These are phyloP conservation scores for Limonius californicus DNA, from an alignment of 1,140 invertebrate genomes.

Conservation along the genomic window DNA sequence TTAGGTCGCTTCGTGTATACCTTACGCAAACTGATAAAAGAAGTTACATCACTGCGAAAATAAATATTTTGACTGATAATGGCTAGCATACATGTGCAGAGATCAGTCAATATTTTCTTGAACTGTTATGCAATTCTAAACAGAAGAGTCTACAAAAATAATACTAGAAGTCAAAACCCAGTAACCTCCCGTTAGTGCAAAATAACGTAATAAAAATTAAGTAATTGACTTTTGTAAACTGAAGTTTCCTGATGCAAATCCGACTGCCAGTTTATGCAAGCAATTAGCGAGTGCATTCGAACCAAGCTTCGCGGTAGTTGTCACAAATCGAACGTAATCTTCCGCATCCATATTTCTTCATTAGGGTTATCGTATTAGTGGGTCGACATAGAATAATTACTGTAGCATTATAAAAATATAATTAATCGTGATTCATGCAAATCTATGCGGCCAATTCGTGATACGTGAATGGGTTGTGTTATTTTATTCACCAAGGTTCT, in stretches of 20 bases:
- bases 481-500: constrained; percentile 4
- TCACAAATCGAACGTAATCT: not conserved
- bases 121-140: not conserved
- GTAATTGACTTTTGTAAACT: too few relatives aligned
- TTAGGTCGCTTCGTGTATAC: not conserved
- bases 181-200: too few relatives aligned
- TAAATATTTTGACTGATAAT: not conserved
- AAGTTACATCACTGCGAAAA: not conserved
- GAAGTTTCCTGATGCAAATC: too few relatives aligned
- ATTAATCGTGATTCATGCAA: too few relatives aligned
- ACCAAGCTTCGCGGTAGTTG: too few relatives aligned
- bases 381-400: too few relatives aligned
- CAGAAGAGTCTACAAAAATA: not conserved
- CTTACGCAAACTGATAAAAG: not conserved
- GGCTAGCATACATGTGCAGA: not conserved
- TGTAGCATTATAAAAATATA: too few relatives aligned
- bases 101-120: not conserved
- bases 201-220: too few relatives aligned
- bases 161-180: too few relatives aligned
- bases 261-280: too few relatives aligned
- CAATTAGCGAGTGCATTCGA: too few relatives aligned
- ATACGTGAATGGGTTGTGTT: constrained; percentile 3
- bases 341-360: not conserved
- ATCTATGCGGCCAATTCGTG: not conserved
- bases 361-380: not conserved